Conservation (phyloP, 2,888 invertebrate genomes). For the Sesamia inferens region DNA sequence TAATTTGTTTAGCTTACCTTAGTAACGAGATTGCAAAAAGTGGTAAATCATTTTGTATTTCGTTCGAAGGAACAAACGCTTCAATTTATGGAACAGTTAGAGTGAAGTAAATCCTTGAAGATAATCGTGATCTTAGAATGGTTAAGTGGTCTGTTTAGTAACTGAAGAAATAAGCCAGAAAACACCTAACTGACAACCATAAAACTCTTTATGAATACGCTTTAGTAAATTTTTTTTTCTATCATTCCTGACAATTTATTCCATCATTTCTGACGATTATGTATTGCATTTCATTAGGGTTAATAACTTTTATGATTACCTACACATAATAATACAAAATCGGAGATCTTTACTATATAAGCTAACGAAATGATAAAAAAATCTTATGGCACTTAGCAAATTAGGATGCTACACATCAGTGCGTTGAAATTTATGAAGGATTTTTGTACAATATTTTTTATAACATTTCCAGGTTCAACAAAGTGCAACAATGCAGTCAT, state of each 20-base stretch:
- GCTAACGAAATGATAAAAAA: no score
- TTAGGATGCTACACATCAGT: neutral
- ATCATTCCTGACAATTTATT: neutral
- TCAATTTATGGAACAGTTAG: conserved; percentile 32
- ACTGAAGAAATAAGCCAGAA: neutral
- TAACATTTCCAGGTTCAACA: conserved; percentile 89
- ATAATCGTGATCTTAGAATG: conserved; percentile 39
- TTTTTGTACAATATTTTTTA: neutral
- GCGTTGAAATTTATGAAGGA: neutral
- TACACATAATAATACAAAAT: no score
- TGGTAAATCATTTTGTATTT: conserved; percentile 50
- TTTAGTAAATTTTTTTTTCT: neutral
- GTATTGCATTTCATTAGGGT: neutral
- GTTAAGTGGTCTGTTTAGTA: conserved; percentile 12
- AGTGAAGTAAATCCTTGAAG: conserved; percentile 34
- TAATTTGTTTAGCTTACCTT: conserved; percentile 80
- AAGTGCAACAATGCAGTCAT: conserved; percentile 91
- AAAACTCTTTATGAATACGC: neutral
- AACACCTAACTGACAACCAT: neutral
- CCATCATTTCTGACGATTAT: neutral
- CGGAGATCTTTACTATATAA: no score
- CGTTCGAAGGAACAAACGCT: conserved; percentile 17
- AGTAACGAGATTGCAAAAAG: conserved; percentile 49
- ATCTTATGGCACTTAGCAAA: neutral
- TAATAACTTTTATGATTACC: neutral